Conservation (phyloP, 2,797 vertebrate genomes). For the Coluber constrictor region DNA sequence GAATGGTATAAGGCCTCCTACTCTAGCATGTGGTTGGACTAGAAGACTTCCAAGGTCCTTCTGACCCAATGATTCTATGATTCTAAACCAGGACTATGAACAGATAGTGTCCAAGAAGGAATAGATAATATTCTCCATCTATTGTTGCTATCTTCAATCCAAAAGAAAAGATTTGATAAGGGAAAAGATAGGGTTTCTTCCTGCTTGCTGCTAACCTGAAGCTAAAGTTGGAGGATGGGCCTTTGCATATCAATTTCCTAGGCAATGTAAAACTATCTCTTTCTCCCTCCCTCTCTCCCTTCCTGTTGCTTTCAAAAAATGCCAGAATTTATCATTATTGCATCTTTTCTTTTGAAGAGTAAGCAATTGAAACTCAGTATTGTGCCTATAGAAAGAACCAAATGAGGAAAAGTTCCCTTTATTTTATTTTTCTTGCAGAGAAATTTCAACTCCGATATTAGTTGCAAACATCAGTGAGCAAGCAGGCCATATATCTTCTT, state of each 20-base stretch:
- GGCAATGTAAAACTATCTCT: conserved; percentile 33
- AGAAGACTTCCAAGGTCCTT: background rate
- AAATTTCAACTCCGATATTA: conserved; percentile 32
- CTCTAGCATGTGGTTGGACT: background rate
- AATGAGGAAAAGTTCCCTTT: conserved; percentile 21
- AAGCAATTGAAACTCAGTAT: conserved; percentile 3
- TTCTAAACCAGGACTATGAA: background rate
- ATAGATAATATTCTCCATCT: background rate
- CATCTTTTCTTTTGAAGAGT: conserved; percentile 43
- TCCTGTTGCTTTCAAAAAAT: background rate
- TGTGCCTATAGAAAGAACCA: conserved; percentile 24
- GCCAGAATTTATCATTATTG: conserved; percentile 12
- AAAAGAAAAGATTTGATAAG: background rate
- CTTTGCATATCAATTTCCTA: conserved; percentile 44
- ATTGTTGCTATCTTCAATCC: background rate
- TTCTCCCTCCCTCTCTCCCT: background rate
- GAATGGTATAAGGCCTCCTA: background rate
- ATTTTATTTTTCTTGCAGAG: conserved; percentile 26
- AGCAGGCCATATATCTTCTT: conserved; percentile 44
- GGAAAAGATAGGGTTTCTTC: background rate
- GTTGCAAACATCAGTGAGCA: conserved; percentile 44
- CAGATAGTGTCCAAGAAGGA: background rate
- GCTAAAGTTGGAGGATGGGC: background rate
- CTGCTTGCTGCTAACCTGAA: background rate
- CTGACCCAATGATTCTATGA: background rate